Base-by-base conservation (phyloP, 2,888 invertebrate species). In the Liopterus haemorrhoidalis region DNA sequence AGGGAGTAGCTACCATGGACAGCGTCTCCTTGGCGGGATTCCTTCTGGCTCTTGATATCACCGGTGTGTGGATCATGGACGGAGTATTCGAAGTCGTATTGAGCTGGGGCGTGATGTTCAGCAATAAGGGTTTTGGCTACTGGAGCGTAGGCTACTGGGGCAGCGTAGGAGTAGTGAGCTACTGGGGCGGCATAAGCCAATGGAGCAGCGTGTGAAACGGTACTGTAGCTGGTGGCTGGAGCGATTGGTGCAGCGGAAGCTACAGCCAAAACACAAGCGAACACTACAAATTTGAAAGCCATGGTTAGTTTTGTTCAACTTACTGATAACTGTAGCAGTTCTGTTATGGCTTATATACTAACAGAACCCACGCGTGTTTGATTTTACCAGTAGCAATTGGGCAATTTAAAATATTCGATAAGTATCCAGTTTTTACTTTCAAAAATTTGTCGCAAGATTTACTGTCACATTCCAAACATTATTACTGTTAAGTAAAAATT, bases 1-100 rank as follows among this genome's bases (percentile, higher is more conserved):
- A 74, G 57, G 41, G 71, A 69, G 54, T 74, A 74, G 51, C 65
- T 61, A 5, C 74, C 74, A 47, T 70, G 67, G 11, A 74, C 74
- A 42, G 61, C 64, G 57, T 74, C 72, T 39, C 71, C 73, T 53
- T 69, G 67, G 48, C 74, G 70, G 2, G 64, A 47, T 61, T 74
- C 74, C 50, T 70, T 69, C 53, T 74, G 74, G 52, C 62, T 64
- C 55, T 74, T 74, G 47, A 68, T 66, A 55, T 75, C 74, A 4
- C 73, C 73, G 44, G 74, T 73, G 50, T 70, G 67, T 3, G 67
- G 66, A 59, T 72, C 72, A 46, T 67, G 66, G 3, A 72, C 70
- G 9, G 64, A 53, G 54, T 72, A 73, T 8, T 65, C 64, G 54
- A 70, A 72, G 49, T 70, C 70, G 52, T 73, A 73, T 41, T 68